phyloP scores from a whole-genome alignment of 2,113 vertebrate species.

The Caretta caretta region DNA sequence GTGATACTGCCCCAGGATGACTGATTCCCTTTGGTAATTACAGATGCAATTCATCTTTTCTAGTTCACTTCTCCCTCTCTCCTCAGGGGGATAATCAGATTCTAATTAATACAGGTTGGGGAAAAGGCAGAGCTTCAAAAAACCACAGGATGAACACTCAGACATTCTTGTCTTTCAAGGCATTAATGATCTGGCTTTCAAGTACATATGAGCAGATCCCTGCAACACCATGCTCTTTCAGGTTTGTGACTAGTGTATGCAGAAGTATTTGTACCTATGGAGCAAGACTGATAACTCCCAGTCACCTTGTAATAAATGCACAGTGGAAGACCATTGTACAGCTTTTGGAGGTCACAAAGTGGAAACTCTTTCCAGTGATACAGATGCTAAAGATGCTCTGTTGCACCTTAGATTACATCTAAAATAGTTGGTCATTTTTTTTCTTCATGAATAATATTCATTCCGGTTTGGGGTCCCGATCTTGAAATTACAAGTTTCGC shows the following conservation, averaged over 20 bases:
- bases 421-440: background rate
- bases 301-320: background rate
- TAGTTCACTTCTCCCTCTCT: background rate
- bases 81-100: background rate
- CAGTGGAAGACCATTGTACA: background rate
- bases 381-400: background rate
- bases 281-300: background rate
- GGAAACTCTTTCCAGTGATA: background rate
- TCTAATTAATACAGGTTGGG: background rate
- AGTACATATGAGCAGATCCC: background rate
- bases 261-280: background rate
- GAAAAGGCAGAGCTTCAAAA: background rate
- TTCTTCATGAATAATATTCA: background rate
- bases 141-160: accelerated
- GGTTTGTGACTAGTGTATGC: background rate
- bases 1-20: background rate
- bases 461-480: background rate
- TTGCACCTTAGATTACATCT: background rate
- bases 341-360: background rate
- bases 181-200: background rate
- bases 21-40: background rate
- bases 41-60: background rate
- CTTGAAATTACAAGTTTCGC: background rate
- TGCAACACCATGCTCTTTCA: background rate
- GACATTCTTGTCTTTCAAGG: background rate